phyloP scores from a whole-genome alignment of 2,113 vertebrate genomes.

The Mormoops blainvillei region DNA sequence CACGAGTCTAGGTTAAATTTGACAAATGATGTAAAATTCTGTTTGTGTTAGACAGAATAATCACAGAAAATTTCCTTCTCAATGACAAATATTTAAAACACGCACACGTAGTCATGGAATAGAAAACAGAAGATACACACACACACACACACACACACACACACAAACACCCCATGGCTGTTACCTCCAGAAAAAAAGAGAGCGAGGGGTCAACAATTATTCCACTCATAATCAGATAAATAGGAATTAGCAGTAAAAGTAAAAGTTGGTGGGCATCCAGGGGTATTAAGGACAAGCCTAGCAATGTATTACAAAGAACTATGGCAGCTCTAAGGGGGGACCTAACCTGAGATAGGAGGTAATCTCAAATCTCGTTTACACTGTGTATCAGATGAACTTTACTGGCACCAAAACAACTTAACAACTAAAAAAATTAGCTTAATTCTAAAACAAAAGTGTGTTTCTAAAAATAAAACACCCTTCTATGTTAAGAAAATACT shows the following conservation, averaged over 20 bases:
- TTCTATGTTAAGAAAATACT: not conserved
- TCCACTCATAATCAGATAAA: not conserved
- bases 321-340: not conserved
- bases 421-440: not conserved
- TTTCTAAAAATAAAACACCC: not conserved
- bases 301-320: not conserved
- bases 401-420: not conserved
- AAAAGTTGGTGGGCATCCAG: not conserved
- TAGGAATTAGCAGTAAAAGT: not conserved
- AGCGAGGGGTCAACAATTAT: not conserved
- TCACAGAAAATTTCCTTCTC: not conserved
- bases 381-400: not conserved
- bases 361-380: not conserved
- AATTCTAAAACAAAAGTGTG: not conserved
- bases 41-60: not conserved
- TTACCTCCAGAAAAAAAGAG: not conserved
- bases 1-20: not conserved
- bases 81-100: not conserved
- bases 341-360: not conserved
- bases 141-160: rapidly evolving
- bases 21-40: not conserved
- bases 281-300: not conserved
- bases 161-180: rapidly evolving
- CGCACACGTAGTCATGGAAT: not conserved
- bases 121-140: not conserved